Evolutionary conservation across 1,140 invertebrate genomes (phyloP).

Genomic region (Bursaphelenchus mucronatus): DNA sequence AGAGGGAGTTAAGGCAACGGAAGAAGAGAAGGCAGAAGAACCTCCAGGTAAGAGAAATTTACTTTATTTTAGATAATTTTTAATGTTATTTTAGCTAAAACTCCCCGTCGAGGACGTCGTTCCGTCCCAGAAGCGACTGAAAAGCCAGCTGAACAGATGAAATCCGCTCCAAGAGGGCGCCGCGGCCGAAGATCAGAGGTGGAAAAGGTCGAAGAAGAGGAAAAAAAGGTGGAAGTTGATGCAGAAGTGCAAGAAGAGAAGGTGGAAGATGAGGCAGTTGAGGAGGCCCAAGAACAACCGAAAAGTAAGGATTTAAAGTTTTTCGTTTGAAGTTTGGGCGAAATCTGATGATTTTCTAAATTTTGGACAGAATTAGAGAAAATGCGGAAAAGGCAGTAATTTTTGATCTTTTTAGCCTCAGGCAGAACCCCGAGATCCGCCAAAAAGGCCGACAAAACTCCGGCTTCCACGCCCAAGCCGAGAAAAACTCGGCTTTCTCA

Average conservation of each 20-base stretch:
- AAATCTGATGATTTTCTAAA: background rate
- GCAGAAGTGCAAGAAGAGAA: background rate
- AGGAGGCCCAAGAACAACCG: constrained; percentile 8
- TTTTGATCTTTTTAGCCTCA: background rate
- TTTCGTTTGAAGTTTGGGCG: background rate
- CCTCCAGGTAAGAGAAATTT: background rate
- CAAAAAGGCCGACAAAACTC: background rate
- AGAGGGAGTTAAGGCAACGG: too few species aligned
- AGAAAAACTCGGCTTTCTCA: background rate
- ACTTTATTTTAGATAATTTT: too few species aligned
- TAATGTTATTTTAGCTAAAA: too few species aligned
- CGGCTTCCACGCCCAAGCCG: background rate
- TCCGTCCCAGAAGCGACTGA: too few species aligned
- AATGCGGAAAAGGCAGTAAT: background rate
- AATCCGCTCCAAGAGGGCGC: too few species aligned
- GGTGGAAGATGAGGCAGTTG: background rate
- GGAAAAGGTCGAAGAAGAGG: too few species aligned
- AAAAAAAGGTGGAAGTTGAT: background rate
- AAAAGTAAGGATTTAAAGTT: background rate
- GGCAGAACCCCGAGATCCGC: background rate
- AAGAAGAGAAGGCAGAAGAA: too few species aligned
- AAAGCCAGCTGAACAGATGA: too few species aligned
- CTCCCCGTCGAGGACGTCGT: too few species aligned
- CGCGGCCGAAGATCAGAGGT: too few species aligned
- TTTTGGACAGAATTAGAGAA: background rate